Evolutionary conservation across 2,888 invertebrate species (phyloP).

Genomic region (Philereme transversata): DNA sequence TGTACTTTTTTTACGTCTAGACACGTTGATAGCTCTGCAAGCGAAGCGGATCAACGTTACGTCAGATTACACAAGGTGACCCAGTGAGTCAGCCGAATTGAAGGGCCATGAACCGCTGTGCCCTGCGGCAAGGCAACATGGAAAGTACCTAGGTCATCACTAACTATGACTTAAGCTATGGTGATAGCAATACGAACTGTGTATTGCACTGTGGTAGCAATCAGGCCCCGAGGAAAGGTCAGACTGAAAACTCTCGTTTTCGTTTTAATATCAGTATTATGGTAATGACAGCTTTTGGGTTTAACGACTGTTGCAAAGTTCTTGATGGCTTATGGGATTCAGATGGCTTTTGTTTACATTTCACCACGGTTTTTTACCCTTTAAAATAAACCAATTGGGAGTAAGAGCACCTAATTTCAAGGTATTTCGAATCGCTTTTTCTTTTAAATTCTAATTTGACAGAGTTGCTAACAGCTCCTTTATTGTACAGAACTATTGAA

Average conservation of each 20-base stretch:
- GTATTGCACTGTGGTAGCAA: conserved; percentile 9
- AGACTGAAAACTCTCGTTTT: conserved; percentile 51
- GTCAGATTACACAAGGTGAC: conserved; percentile 47
- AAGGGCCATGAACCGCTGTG: conserved; percentile 41
- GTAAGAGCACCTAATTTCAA: neutral
- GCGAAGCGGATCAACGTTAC: conserved; percentile 42
- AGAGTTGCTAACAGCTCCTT: conserved; percentile 3
- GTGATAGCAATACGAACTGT: conserved; percentile 16
- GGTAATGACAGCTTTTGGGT: conserved; percentile 21
- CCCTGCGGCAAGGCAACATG: conserved; percentile 51
- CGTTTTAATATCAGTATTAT: conserved; percentile 37
- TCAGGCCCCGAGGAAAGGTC: conserved; percentile 42
- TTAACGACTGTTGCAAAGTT: conserved; percentile 26
- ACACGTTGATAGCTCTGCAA: conserved; percentile 11
- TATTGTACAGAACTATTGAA: conserved; percentile 10
- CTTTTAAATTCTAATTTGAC: too few species aligned
- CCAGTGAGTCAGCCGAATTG: conserved; percentile 42
- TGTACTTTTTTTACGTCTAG: neutral
- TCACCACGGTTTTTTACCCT: neutral
- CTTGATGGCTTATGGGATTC: conserved; percentile 20
- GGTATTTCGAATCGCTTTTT: too few species aligned
- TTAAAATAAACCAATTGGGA: neutral
- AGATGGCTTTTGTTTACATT: conserved; percentile 13
- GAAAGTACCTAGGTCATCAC: conserved; percentile 45
- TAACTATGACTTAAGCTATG: conserved; percentile 16